phyloP scores from a whole-genome alignment of 1,140 invertebrate species.

The Armadillidium nasatum region DNA sequence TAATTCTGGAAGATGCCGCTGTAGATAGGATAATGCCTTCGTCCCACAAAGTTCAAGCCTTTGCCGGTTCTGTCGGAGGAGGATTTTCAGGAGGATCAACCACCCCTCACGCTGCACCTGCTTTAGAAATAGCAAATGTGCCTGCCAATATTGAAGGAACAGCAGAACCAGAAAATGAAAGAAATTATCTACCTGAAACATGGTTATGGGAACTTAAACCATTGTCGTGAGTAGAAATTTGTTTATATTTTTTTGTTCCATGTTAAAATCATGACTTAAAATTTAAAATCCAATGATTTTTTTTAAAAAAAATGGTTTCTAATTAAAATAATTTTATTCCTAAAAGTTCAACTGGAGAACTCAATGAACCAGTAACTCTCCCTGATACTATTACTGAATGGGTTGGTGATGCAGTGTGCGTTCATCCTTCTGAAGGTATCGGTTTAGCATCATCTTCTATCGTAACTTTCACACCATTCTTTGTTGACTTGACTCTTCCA shows the following conservation, averaged over 20 bases:
- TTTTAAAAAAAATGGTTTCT: background rate
- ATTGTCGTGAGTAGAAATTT: background rate
- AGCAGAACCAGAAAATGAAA: background rate
- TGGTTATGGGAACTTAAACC: background rate
- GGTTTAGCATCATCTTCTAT: slow-evolving; percentile 59
- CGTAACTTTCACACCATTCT: slow-evolving; percentile 67
- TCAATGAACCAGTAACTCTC: slow-evolving; percentile 48
- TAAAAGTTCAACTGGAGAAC: background rate
- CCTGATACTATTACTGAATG: slow-evolving; percentile 72
- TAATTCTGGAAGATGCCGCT: too few species aligned
- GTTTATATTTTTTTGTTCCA: background rate
- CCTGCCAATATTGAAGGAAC: background rate
- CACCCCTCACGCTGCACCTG: background rate
- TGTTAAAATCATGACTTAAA: too few species aligned
- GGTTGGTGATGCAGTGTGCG: slow-evolving; percentile 64
- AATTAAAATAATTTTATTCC: background rate
- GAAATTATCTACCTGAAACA: background rate
- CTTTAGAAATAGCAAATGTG: background rate
- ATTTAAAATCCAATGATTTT: background rate
- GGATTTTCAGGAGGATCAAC: background rate
- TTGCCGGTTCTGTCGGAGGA: background rate
- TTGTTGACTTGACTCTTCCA: slow-evolving; percentile 64
- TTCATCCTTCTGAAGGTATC: slow-evolving; percentile 60
- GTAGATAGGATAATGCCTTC: too few species aligned
- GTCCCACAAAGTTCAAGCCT: too few species aligned